These are phyloP conservation scores for Streptopelia turtur DNA, from an alignment of 2,797 vertebrate species.

Conservation along the genomic window DNA sequence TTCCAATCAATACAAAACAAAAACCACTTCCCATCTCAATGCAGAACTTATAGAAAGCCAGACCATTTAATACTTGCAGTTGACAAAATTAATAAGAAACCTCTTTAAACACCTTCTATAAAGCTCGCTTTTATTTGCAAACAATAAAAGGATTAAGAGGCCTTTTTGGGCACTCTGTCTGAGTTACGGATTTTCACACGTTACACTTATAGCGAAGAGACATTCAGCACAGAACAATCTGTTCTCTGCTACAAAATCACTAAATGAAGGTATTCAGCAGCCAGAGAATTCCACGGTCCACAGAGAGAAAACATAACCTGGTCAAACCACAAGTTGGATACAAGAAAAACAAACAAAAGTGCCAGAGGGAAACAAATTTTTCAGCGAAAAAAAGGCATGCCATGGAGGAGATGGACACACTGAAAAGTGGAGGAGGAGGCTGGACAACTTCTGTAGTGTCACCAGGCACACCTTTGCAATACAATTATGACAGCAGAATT, in stretches of 20 bases:
- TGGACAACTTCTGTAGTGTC: not conserved
- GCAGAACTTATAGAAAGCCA: not conserved
- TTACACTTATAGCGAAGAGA: not conserved
- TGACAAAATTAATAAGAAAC: not conserved
- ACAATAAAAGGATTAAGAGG: not conserved
- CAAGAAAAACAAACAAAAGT: not conserved
- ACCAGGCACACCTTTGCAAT: not conserved
- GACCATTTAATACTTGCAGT: not conserved
- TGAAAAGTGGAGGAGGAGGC: accelerated
- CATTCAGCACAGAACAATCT: not conserved
- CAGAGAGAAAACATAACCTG: not conserved
- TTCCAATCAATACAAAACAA: not conserved
- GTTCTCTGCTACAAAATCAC: not conserved
- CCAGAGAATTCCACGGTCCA: not conserved
- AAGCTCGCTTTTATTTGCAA: not conserved
- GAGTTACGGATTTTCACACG: not conserved
- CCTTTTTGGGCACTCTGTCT: not conserved
- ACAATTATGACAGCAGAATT: not conserved
- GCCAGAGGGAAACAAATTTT: not conserved
- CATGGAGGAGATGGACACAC: not conserved
- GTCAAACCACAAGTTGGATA: not conserved
- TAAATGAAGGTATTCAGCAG: not conserved
- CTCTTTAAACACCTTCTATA: not conserved
- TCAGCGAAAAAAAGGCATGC: not conserved
- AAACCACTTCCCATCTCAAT: not conserved